Evolutionary conservation across 1,140 invertebrate species (phyloP), one percentile per base, ranked within the genome.

Genomic region (Samia ricini): DNA sequence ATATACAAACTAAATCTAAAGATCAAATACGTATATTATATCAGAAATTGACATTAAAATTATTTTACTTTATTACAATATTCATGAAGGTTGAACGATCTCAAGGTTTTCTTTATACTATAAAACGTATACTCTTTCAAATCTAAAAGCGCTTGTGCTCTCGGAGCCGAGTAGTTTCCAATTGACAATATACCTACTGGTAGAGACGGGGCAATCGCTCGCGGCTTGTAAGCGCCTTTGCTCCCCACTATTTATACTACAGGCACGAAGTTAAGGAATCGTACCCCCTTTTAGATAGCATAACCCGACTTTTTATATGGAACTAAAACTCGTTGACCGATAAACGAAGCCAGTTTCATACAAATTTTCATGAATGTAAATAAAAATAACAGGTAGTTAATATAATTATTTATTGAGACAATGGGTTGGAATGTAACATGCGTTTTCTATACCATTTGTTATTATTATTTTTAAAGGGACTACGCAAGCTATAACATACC

Each of bases 151-250:
- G 77, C 71, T 76, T 71, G 60, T 70, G 72, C 68, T 71, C 61
- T 72, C 63, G 51, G 66, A 64, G 67, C 63, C 64, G 69, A 80
- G 77, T 80, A 79, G 77, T 80, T 81, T 83, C 75, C 76, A 79
- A 84, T 86, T 81, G 83, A 79, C 78, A 83, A 81, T 77, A 74
- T 71, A 78, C 64, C 62, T 74, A 68, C 62, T 61, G 48, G 54
- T 59, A 63, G 18, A 56, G 66, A 64, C 68, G 58, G 67, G 60
- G 71, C 79, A 75, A 83, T 80, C 74, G 79, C 79, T 78, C 73
- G 72, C 73, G 72, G 68, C 69, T 66, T 76, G 65, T 77, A 74
- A 74, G 75, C 72, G 63, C 66, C 72, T 71, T 73, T 67, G 29
- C 67, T 57, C 63, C 22, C 42, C 48, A 59, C 52, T 22, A 36